phyloP scores from a whole-genome alignment of 2,113 vertebrate genomes.

The Tringa solitaria region DNA sequence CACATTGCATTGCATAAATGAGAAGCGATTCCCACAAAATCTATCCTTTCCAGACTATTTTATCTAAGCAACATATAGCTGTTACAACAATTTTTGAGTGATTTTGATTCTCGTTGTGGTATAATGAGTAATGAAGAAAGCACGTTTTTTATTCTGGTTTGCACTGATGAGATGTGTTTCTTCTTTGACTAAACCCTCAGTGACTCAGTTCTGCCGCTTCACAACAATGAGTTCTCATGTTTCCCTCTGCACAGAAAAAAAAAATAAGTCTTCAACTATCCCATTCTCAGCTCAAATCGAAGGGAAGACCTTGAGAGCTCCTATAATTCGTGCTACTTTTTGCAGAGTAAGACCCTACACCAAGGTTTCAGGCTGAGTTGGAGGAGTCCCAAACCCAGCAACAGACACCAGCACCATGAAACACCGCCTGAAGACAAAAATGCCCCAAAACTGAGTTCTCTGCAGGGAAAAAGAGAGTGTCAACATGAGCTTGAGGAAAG shows the following conservation, averaged over 20 bases:
- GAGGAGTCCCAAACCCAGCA: not conserved
- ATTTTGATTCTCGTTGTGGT: conserved; percentile 60
- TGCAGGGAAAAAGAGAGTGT: not conserved
- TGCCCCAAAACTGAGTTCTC: not conserved
- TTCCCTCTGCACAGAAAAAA: not conserved
- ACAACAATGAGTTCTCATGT: conserved; percentile 54
- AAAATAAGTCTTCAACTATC: not conserved
- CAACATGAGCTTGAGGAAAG: not conserved
- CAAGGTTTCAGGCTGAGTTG: accelerated
- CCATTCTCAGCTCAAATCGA: not conserved
- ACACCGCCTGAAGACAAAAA: not conserved
- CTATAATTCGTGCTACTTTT: accelerated
- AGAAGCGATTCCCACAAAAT: conserved; percentile 67
- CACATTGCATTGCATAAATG: conserved; percentile 42
- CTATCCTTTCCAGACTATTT: conserved; percentile 69
- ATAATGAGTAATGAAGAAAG: conserved; percentile 65
- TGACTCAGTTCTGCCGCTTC: conserved; percentile 56
- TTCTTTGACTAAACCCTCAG: conserved; percentile 49
- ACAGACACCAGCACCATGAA: not conserved
- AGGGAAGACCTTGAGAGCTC: not conserved
- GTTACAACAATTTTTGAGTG: conserved; percentile 71
- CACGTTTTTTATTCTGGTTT: conserved; percentile 55
- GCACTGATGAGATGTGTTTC: conserved; percentile 42
- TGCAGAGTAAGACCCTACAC: not conserved
- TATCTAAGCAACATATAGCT: conserved; percentile 69